A percentile compares a stretch with the other conserved stretches of the same genome.
phyloP scores from a whole-genome alignment of 2,888 invertebrate species.

The Dioctria linearis region DNA sequence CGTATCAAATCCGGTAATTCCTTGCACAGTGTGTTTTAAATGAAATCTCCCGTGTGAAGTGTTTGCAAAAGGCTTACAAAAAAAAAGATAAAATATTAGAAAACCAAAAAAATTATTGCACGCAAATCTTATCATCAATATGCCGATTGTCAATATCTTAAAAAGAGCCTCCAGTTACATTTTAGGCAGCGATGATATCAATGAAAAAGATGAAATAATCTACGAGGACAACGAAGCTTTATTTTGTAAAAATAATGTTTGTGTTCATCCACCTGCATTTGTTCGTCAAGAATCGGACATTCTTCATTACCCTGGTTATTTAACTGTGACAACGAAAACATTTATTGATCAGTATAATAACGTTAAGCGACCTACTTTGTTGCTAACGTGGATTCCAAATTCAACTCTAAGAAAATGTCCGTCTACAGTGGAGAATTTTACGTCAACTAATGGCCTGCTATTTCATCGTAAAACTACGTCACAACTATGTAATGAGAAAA shows the following conservation, averaged over 20 bases:
- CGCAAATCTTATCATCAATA: constrained; percentile 66
- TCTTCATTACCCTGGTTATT: constrained; percentile 92
- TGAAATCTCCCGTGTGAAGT: neutral
- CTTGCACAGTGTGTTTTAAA: neutral
- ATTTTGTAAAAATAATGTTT: constrained; percentile 97
- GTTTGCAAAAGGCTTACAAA: neutral
- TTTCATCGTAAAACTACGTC: constrained; percentile 53
- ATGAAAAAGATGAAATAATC: constrained; percentile 75
- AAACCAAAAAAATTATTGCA: no score
- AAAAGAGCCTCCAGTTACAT: constrained; percentile 86
- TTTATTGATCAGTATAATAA: constrained; percentile 84
- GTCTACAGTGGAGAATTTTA: constrained; percentile 76
- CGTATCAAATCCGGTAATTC: no score
- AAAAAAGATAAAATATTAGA: neutral
- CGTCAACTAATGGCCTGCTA: constrained; percentile 40
- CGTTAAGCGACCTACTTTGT: constrained; percentile 84
- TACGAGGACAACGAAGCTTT: constrained; percentile 89
- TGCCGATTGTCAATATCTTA: constrained; percentile 85
- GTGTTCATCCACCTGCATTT: constrained; percentile 93
- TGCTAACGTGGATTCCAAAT: constrained; percentile 96
- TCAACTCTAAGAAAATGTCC: constrained; percentile 89
- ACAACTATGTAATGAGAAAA: constrained; percentile 23
- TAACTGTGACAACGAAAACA: constrained; percentile 89
- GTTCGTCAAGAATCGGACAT: constrained; percentile 87
- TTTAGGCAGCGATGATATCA: constrained; percentile 78